A percentile compares a stretch with the other conserved stretches of the same genome.
Conservation (phyloP, 2,888 invertebrate species). For the Ecdyonurus torrentis region DNA sequence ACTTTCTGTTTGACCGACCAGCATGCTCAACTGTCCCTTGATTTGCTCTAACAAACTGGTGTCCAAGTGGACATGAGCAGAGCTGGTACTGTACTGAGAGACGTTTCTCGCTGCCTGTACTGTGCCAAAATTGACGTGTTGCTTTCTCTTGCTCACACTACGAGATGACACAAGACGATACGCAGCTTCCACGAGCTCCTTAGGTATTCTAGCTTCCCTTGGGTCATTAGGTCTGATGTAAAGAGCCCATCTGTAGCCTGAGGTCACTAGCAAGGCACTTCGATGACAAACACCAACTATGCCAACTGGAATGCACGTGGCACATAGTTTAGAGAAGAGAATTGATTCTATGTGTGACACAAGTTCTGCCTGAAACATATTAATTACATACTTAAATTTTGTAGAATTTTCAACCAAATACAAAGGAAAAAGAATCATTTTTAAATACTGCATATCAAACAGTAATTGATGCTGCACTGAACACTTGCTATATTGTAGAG, state of each 20-base stretch:
- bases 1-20: neutral
- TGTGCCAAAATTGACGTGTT: neutral
- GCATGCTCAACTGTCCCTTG: neutral
- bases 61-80: neutral
- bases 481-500: too few relatives aligned
- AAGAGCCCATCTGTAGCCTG: conserved; percentile 49
- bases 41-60: neutral
- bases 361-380: conserved; percentile 48
- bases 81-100: neutral
- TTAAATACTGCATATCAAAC: too few relatives aligned
- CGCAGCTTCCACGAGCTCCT: conserved; percentile 52
- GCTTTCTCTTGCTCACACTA: conserved; percentile 18
- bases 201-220: conserved; percentile 55
- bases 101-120: neutral
- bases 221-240: conserved; percentile 71
- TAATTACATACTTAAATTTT: too few relatives aligned
- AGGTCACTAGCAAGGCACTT: conserved; percentile 57
- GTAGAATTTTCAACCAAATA: too few relatives aligned
- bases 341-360: conserved; percentile 69
- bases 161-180: conserved; percentile 57
- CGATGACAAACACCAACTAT: conserved; percentile 47
- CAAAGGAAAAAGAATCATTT: too few relatives aligned
- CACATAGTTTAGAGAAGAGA: conserved; percentile 58
- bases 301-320: conserved; percentile 37
- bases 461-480: too few relatives aligned